phyloP scores from a whole-genome alignment of 2,888 invertebrate genomes.

The Micoletzkya japonica region DNA sequence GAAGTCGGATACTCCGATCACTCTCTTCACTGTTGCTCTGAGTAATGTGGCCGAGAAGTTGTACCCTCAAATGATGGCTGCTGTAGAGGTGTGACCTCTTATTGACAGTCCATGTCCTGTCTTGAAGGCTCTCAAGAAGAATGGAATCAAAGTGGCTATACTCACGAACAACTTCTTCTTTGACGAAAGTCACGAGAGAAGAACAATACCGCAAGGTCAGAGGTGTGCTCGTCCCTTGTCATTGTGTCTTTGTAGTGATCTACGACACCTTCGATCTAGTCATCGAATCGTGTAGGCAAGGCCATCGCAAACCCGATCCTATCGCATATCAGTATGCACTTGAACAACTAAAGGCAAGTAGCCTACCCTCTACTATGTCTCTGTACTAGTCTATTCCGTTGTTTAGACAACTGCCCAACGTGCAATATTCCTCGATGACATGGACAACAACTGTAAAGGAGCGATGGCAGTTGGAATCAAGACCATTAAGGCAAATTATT shows the following conservation, averaged over 20 bases:
- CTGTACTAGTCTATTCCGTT: no score
- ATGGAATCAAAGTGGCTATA: conserved; percentile 66
- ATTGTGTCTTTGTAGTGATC: conserved; percentile 18
- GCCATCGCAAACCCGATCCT: conserved; percentile 65
- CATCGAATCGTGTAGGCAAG: conserved; percentile 66
- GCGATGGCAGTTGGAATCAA: conserved; percentile 64
- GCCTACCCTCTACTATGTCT: no score
- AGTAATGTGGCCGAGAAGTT: no score
- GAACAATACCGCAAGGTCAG: conserved; percentile 38
- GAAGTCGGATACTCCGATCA: no score
- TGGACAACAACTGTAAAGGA: conserved; percentile 66
- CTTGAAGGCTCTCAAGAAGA: conserved; percentile 63
- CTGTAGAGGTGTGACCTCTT: no score
- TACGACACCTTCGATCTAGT: conserved; percentile 55
- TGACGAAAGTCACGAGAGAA: conserved; percentile 51
- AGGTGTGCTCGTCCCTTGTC: no score
- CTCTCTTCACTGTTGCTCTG: not conserved
- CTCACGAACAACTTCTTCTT: conserved; percentile 67
- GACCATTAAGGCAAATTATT: conserved; percentile 67
- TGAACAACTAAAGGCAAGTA: conserved; percentile 48
- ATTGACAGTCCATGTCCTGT: no score
- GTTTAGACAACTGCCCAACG: no score
- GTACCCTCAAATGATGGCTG: no score
- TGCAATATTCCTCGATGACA: conserved; percentile 67
- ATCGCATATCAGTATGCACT: conserved; percentile 64